Percentiles rank a stretch among this genome's conserved stretches.
These are phyloP conservation scores for Cynoglossus semilaevis DNA, from an alignment of 2,113 vertebrate genomes.

Conservation along the genomic window DNA sequence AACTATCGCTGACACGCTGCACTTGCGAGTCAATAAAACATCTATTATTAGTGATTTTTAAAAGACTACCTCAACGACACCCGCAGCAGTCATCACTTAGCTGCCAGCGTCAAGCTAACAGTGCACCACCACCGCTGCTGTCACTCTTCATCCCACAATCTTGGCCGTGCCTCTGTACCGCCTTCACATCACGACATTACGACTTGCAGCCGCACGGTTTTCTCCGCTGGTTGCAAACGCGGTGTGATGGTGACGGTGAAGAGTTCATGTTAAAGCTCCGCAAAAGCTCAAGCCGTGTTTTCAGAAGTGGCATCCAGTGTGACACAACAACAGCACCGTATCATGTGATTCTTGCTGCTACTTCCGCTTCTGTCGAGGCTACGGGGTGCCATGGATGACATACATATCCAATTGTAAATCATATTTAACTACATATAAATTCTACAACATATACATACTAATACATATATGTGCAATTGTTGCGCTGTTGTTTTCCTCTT, in stretches of 20 bases:
- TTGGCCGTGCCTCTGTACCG: background rate
- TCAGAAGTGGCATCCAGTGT: conserved; percentile 69
- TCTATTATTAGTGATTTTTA: no score
- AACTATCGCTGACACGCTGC: no score
- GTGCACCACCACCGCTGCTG: background rate
- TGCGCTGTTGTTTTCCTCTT: no score
- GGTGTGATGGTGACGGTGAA: conserved; percentile 7
- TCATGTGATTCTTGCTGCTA: conserved; percentile 49
- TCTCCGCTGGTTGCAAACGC: background rate
- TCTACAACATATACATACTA: no score
- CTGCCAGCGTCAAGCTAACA: conserved; percentile 41
- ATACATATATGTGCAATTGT: no score
- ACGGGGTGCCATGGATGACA: background rate
- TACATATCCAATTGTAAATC: background rate
- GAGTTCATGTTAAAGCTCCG: conserved; percentile 38
- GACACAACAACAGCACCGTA: conserved; percentile 56
- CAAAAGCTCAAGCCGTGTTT: conserved; percentile 71
- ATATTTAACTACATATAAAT: no score
- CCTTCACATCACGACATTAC: background rate
- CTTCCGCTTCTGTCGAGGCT: background rate
- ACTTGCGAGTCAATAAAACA: no score
- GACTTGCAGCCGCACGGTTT: background rate
- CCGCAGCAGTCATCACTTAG: no score
- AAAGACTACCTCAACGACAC: no score
- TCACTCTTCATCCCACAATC: conserved; percentile 14